These are phyloP conservation scores for Lasioglossum morio DNA, from an alignment of 2,888 invertebrate genomes.

Conservation along the genomic window DNA sequence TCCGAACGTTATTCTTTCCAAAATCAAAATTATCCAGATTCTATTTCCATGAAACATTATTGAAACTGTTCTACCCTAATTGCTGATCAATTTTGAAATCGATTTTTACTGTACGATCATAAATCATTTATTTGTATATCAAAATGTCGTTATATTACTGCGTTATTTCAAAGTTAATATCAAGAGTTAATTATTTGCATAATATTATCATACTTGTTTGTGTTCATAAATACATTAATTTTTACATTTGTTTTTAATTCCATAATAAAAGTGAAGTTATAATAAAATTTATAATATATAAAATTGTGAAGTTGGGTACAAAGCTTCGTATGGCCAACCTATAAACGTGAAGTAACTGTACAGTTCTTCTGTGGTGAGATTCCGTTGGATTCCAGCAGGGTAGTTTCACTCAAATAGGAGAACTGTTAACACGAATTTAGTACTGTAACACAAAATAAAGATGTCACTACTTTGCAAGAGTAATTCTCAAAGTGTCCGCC, in stretches of 20 bases:
- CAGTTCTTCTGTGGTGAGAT: not conserved
- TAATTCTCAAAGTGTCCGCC: no score
- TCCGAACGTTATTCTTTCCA: not conserved
- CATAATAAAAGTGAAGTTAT: not conserved
- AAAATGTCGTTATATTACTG: not conserved
- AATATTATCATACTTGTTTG: not conserved
- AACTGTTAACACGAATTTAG: no score
- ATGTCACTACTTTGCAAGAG: no score
- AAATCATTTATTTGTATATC: not conserved
- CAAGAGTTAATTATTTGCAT: not conserved
- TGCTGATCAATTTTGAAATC: not conserved
- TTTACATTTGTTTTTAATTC: not conserved
- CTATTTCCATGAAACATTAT: not conserved
- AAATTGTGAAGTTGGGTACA: not conserved
- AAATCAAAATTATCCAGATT: not conserved
- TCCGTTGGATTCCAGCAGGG: no score
- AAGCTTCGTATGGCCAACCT: not conserved
- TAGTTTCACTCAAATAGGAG: no score
- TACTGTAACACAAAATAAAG: no score
- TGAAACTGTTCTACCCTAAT: not conserved
- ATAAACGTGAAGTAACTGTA: conserved; percentile 2
- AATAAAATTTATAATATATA: no score
- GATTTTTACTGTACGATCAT: not conserved
- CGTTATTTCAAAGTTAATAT: not conserved
- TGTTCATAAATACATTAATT: not conserved